Conservation (phyloP, 2,888 invertebrate genomes). For the Willowsia nigromaculata region DNA sequence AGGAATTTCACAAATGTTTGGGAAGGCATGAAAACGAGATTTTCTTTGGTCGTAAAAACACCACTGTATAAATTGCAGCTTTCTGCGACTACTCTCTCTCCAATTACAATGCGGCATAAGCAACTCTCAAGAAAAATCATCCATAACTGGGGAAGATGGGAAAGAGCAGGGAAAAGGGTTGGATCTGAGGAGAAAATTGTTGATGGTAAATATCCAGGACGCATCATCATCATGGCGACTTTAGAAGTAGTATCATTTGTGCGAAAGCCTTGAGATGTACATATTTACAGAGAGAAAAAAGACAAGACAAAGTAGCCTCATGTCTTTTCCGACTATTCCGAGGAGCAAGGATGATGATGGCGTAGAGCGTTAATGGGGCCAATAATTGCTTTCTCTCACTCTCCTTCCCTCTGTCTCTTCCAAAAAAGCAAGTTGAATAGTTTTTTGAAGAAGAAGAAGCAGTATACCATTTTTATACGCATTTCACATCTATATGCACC, state of each 20-base stretch:
- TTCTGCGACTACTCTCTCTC: background rate
- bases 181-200: background rate
- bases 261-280: background rate
- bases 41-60: background rate
- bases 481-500: background rate
- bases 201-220: background rate
- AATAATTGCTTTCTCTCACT: conserved; percentile 61
- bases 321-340: background rate
- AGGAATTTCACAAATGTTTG: background rate
- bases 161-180: background rate
- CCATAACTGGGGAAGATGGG: background rate
- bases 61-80: too few species aligned
- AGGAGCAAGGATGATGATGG: conserved; percentile 17
- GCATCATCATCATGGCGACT: background rate
- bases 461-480: too few species aligned
- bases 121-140: background rate
- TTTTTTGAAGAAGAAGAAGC: conserved; percentile 4
- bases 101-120: background rate
- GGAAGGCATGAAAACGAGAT: background rate
- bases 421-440: background rate
- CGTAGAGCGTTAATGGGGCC: conserved; percentile 57
- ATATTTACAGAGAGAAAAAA: background rate
- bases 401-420: background rate
- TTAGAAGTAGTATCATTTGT: background rate
- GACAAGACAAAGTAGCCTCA: conserved; percentile 5